Base-by-base conservation (phyloP, 1,140 invertebrate species). In the Nymphalis io region DNA sequence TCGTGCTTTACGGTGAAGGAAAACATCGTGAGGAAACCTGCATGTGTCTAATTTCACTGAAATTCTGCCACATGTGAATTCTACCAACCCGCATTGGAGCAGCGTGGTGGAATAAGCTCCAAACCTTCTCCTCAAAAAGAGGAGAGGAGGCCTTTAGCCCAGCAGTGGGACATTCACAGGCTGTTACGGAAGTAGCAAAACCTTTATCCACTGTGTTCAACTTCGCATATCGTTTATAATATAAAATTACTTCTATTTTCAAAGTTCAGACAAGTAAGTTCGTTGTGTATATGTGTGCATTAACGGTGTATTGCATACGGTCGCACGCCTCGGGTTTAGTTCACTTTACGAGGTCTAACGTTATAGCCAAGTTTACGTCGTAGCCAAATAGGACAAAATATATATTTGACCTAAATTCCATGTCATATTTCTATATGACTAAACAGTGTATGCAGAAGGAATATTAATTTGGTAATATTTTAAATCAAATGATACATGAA, bases 331-430 rank as follows among this genome's bases (percentile, higher is more conserved):
- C 48, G 65, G 55, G 60, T 60, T 57, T 60, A 51, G 57, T 39
- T 23, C 58, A 44, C n/a, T 51, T 67, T 67, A 67, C 58, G 44
- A 67, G 57, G 10, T 67, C 58, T 59, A 51, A 59, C 65, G 21
- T 67, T 67, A 67, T 70, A 72, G 75, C 73, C 75, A 77, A 79
- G 72, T 77, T 77, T 69, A 73, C 60, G 51, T 60, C 68, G 48
- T 23, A 72, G 79, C 74, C 76, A 79, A 82, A 73, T 82, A 74
- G 70, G 69, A 74, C 74, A 68, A 74, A 60, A 74, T 73, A 75
- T 75, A 33, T 71, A 46, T 76, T 72, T 82, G 76, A 82, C 78
- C 80, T 18, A 66, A 38, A 58, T 66, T 46, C 44, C 13, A n/a
- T 16, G 44, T 46, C 6, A 16, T 46, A 46, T 16, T n/a, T 42